phyloP scores from a whole-genome alignment of 1,140 invertebrate genomes.

The Sipha flava region DNA sequence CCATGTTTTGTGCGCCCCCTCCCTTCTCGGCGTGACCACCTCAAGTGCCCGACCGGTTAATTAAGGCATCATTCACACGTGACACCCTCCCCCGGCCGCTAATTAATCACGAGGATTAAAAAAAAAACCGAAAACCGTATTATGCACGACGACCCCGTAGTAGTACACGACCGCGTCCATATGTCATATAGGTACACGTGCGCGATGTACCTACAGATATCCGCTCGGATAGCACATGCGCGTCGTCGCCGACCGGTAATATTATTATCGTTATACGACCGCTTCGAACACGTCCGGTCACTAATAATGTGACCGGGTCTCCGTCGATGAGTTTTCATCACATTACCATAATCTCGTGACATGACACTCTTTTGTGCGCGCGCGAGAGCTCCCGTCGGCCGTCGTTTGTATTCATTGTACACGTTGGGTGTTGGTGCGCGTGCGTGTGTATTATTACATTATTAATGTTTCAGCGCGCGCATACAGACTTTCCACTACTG shows the following conservation, averaged over 20 bases:
- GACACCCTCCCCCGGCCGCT: not conserved
- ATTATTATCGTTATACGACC: too few relatives aligned
- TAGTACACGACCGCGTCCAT: too few relatives aligned
- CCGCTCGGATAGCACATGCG: too few relatives aligned
- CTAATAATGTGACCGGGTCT: too few relatives aligned
- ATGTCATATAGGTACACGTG: too few relatives aligned
- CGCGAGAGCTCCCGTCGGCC: constrained; percentile 3
- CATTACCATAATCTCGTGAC: constrained; percentile 31
- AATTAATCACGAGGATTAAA: constrained; percentile 5
- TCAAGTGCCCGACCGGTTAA: not conserved
- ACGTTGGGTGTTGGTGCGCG: not conserved
- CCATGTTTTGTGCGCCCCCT: not conserved
- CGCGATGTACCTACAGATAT: too few relatives aligned
- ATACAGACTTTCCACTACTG: too few relatives aligned
- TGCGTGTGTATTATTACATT: not conserved
- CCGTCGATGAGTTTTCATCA: too few relatives aligned
- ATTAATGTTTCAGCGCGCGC: too few relatives aligned
- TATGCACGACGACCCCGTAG: too few relatives aligned
- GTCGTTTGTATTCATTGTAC: not conserved
- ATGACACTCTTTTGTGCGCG: constrained; percentile 17
- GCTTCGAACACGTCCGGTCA: too few relatives aligned
- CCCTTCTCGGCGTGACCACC: not conserved
- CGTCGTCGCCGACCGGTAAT: too few relatives aligned
- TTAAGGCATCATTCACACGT: constrained; percentile 22
- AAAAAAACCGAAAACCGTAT: not conserved